phyloP scores from a whole-genome alignment of 1,140 invertebrate genomes.

The Bombus picipes region DNA sequence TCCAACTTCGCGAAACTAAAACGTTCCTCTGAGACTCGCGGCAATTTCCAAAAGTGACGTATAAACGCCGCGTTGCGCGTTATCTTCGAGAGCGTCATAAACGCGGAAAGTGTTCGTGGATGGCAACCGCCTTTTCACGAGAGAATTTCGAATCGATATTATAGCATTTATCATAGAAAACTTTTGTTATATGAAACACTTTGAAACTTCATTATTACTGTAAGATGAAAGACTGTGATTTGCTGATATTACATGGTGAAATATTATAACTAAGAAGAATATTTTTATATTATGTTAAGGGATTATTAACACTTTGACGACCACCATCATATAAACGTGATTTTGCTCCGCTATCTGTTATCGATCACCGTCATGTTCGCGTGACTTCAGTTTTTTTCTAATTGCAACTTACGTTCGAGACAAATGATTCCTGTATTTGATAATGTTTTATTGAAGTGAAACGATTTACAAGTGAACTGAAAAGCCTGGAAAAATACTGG shows the following conservation, averaged over 20 bases:
- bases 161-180: neutral
- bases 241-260: neutral
- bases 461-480: no score
- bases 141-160: no score
- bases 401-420: no score
- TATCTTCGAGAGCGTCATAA: slow-evolving; percentile 3
- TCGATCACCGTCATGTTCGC: no score
- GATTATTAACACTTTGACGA: no score
- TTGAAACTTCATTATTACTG: no score
- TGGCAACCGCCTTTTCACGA: neutral
- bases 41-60: slow-evolving; percentile 27
- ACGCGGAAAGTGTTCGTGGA: neutral
- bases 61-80: neutral
- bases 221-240: neutral
- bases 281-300: neutral
- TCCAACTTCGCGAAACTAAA: slow-evolving; percentile 34
- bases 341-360: no score
- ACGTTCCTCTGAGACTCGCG: neutral
- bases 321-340: no score
- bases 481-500: no score
- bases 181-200: neutral
- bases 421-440: no score
- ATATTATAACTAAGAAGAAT: neutral
- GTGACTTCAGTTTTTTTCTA: no score
- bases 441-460: no score